These are phyloP conservation scores for Heliconius hermathena DNA, from an alignment of 1,140 invertebrate genomes.

Conservation along the genomic window DNA sequence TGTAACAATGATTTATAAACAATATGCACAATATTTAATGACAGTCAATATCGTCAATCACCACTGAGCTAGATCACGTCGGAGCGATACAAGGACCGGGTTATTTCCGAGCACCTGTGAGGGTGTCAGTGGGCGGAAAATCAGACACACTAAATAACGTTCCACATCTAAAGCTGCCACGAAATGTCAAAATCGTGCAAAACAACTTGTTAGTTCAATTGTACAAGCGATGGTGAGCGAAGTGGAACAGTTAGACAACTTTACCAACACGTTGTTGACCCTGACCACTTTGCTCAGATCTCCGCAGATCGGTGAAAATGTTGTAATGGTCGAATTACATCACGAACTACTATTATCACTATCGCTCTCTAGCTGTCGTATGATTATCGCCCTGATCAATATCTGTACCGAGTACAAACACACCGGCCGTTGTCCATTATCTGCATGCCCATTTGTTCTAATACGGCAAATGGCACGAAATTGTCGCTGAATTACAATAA, in stretches of 20 bases:
- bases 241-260: conserved; percentile 36
- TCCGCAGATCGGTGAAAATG: conserved; percentile 36
- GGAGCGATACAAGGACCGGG: conserved; percentile 25
- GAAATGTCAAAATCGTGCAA: conserved; percentile 43
- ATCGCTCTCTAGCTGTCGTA: conserved; percentile 29
- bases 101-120: conserved; percentile 42
- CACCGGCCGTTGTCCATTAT: conserved; percentile 29
- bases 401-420: conserved; percentile 26
- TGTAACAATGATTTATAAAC: conserved; percentile 3
- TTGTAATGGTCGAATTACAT: conserved; percentile 39
- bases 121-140: conserved; percentile 41
- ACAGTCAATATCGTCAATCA: conserved; percentile 22
- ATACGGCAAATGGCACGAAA: conserved; percentile 28
- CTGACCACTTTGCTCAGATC: conserved; percentile 30
- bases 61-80: conserved; percentile 20
- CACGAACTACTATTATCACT: conserved; percentile 29
- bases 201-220: conserved; percentile 40
- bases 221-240: conserved; percentile 32
- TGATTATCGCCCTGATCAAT: conserved; percentile 34
- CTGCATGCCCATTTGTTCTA: conserved; percentile 30
- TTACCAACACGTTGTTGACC: conserved; percentile 36
- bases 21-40: conserved; percentile 8
- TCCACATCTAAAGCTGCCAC: conserved; percentile 34
- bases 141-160: conserved; percentile 36
- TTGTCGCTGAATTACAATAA: conserved; percentile 17